Evolutionary conservation across 2,113 vertebrate species (phyloP).

Genomic region (Calyptomena viridis): DNA sequence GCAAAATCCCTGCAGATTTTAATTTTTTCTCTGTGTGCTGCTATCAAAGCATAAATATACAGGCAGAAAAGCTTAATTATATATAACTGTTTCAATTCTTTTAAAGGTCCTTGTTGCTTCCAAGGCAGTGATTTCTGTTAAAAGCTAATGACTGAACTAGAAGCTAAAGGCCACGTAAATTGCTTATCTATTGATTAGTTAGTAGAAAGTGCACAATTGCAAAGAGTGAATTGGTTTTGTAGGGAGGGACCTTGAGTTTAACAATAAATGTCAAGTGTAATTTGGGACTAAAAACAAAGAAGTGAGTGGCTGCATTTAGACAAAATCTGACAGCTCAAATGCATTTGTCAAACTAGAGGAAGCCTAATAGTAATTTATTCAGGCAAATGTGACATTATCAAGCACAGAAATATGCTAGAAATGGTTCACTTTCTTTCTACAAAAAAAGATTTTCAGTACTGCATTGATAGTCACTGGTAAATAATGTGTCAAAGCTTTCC

Average conservation of each 20-base stretch:
- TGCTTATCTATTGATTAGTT: conserved; percentile 43
- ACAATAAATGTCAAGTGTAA: conserved; percentile 37
- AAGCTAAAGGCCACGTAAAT: neutral
- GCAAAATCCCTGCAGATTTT: neutral
- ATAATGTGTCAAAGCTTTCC: neutral
- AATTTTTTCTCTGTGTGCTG: neutral
- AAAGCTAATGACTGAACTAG: neutral
- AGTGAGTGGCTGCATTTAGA: neutral
- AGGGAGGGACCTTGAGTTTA: conserved; percentile 40
- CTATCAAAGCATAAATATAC: neutral
- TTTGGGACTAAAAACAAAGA: conserved; percentile 43
- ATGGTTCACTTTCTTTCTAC: neutral
- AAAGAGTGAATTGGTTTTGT: neutral
- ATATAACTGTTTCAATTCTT: neutral
- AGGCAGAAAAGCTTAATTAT: neutral
- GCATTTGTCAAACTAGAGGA: neutral
- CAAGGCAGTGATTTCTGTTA: conserved; percentile 10
- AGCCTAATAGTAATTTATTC: conserved; percentile 5
- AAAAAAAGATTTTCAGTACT: neutral
- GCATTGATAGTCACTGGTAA: neutral
- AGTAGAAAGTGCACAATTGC: neutral
- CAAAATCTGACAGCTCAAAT: conserved; percentile 18
- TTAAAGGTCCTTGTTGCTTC: neutral
- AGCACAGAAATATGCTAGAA: neutral
- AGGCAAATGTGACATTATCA: neutral